Conservation (phyloP, 2,888 invertebrate genomes). For the Erebia palarica region DNA sequence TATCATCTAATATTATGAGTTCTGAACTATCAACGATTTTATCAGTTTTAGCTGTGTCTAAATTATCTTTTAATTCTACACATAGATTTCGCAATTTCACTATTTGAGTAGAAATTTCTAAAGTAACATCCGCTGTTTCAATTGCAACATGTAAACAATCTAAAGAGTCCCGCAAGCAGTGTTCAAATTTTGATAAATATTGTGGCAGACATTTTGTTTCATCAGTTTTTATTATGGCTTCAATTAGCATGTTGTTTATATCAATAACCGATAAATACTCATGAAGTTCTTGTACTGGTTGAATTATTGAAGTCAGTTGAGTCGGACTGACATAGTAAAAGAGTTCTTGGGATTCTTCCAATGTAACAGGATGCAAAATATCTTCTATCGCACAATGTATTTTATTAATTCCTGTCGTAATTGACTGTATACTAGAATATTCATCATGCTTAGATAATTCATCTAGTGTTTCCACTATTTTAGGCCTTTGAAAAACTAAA, state of each 20-base stretch:
- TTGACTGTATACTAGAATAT: constrained; percentile 62
- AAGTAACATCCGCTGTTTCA: constrained; percentile 58
- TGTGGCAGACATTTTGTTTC: constrained; percentile 61
- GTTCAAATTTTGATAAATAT: constrained; percentile 61
- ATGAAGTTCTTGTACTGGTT: constrained; percentile 67
- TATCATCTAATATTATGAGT: constrained; percentile 47
- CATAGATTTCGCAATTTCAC: constrained; percentile 58
- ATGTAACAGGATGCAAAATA: constrained; percentile 62
- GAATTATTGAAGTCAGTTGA: constrained; percentile 62
- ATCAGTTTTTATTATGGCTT: constrained; percentile 64
- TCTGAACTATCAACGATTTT: constrained; percentile 44
- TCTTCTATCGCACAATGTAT: constrained; percentile 62
- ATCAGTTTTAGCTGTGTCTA: constrained; percentile 21
- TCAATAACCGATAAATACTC: constrained; percentile 66
- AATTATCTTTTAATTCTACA: constrained; percentile 53
- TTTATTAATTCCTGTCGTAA: constrained; percentile 57
- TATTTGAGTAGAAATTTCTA: constrained; percentile 65
- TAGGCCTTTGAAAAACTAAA: constrained; percentile 60
- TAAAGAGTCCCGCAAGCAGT: constrained; percentile 61
- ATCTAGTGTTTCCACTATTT: constrained; percentile 63
- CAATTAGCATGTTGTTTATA: constrained; percentile 66
- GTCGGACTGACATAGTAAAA: constrained; percentile 49
- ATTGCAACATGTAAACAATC: constrained; percentile 59
- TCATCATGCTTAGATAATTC: constrained; percentile 66
- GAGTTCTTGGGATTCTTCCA: constrained; percentile 61